Base-by-base conservation (phyloP, 23 tunicate genomes). In the Oikopleura dioica region DNA sequence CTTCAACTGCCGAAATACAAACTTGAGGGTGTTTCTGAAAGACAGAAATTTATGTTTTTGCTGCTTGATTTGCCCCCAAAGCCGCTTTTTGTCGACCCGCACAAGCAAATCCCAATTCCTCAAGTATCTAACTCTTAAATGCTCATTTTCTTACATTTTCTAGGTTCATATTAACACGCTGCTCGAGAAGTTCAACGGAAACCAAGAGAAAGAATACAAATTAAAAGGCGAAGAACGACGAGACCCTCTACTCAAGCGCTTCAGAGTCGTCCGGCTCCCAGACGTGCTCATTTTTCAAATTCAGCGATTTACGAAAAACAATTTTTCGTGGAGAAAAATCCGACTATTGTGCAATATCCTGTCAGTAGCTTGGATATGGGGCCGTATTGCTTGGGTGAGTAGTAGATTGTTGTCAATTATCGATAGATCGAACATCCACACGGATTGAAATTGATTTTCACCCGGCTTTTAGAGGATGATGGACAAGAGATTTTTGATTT, bases 311-410 rank as follows among this genome's bases (percentile, higher is more conserved):
- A 89, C 92, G 36, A 89, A 82, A 76, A 89, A 89, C 51, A 59
- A 82, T 28, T 89, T 68, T 89, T 82, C 76, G 83, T 78, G 35
- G 96, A 89, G 63, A 89, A 89, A 76, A 89, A 89, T 59, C 96
- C 92, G 37, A 89, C 96, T 37, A 89, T 89, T 50, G 96, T 89
- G 79, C 86, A 89, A 69, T 89, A 85, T 51, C 96, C 96, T 16
- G 92, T 89, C 77, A 85, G 28, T 16, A 63, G n/a, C 26, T 16
- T 63, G 72, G 72, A 63, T 63, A 63, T 63, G 72, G 72, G 72
- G 2, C 72, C 72, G 28, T 63, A 12, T 12, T 63, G 72, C 33
- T 23, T 63, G 2, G 72, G 72, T 28, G 26, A 63, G 72, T 63
- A 23, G 33, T 63, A 21, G 33, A 24, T 63, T 21, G 72, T 63